Evolutionary conservation across 2,888 invertebrate genomes (phyloP), one percentile per base, ranked within the genome.

Genomic region (Dusona sp.): DNA sequence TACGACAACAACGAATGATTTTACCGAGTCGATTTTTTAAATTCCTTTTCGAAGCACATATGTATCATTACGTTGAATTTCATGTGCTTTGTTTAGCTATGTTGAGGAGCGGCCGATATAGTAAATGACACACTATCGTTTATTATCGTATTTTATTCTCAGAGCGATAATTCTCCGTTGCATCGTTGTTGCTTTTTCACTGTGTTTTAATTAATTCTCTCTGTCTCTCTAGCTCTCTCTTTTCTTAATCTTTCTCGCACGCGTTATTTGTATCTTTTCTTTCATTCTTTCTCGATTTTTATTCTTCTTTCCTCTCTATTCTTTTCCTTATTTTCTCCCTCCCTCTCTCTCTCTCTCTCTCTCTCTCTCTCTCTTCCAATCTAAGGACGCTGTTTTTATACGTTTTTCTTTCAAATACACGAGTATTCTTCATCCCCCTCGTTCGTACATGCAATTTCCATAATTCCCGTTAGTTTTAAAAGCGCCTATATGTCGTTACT

Each of bases 391-490:
- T 48, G 1, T 22, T 29, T 29, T 29, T 8, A 3, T 78, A 38
- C 29, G 8, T 22, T 54, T 45, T 42, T n/a, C 22, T n/a, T n/a
- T 65, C 19, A 16, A 4, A 38, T 51, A 29, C 33, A 42, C 42
- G 25, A 13, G 64, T 33, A 36, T 65, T 45, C n/a, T 29, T 33
- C 13, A 45, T 36, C 36, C 36, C 29, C 42, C 65, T 54, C 38
- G 8, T 25, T 79, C 68, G 25, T 16, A 42, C 36, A 36, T 36
- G 16, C 57, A 51, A 78, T 85, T 85, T 72, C 75, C 83, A 83
- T 65, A 65, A 83, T 83, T 85, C 85, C 85, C 85, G 86, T 86
- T 83, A 79, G 29, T 64, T 83, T 83, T 83, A 22, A n/a, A 67
- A 77, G 68, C 73, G 78, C 64, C 29, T 48, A 38, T 48, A 70